These are phyloP conservation scores for Lasioglossum oenotherae DNA, from an alignment of 2,888 invertebrate species.

Conservation along the genomic window DNA sequence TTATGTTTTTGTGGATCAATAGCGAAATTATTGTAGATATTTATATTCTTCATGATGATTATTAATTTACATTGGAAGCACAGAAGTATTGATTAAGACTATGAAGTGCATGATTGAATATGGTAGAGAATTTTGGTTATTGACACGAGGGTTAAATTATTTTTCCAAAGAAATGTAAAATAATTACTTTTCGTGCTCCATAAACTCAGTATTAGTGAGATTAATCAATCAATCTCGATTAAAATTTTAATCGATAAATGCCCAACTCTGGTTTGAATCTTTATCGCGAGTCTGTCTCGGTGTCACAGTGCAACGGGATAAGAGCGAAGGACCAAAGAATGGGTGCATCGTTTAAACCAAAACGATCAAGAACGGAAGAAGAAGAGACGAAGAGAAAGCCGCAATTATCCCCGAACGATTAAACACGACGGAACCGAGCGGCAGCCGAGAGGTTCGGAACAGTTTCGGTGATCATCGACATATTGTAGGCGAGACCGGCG, in stretches of 20 bases:
- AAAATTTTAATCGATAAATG: too few relatives aligned
- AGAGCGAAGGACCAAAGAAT: not conserved
- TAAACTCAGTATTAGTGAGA: not conserved
- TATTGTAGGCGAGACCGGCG: slow-evolving; percentile 62
- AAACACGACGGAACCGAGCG: not conserved
- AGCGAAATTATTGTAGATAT: too few relatives aligned
- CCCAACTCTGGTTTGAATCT: not conserved
- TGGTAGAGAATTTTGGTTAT: too few relatives aligned
- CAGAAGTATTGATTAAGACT: too few relatives aligned
- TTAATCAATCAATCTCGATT: too few relatives aligned
- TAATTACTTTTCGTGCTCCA: too few relatives aligned
- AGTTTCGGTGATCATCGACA: slow-evolving; percentile 68
- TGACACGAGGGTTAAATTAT: too few relatives aligned
- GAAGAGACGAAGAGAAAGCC: not conserved
- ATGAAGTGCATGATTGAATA: too few relatives aligned
- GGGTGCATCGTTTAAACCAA: not conserved
- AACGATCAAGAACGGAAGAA: not conserved
- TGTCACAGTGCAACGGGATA: not conserved
- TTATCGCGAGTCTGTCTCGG: not conserved
- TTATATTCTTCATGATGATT: too few relatives aligned
- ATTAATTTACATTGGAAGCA: too few relatives aligned
- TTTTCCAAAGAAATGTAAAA: too few relatives aligned
- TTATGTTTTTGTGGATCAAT: too few relatives aligned
- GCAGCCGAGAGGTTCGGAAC: not conserved
- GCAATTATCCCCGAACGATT: not conserved